Percentiles rank a stretch among this genome's conserved stretches.
phyloP scores from a whole-genome alignment of 2,797 vertebrate species.

The Sphenodon punctatus region DNA sequence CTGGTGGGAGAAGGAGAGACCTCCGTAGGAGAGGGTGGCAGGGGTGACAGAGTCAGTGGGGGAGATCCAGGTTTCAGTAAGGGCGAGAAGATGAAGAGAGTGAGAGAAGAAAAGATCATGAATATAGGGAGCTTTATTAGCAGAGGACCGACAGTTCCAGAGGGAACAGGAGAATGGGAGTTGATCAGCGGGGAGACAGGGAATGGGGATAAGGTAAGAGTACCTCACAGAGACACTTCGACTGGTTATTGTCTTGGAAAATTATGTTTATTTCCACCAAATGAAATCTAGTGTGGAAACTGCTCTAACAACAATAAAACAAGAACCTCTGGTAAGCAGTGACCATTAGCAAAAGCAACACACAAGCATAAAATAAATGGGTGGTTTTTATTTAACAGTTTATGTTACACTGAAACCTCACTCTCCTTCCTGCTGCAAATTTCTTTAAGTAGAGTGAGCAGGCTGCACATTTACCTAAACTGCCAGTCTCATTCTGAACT shows the following conservation, averaged over 20 bases:
- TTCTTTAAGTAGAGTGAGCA: constrained; percentile 41
- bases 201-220: too few species aligned
- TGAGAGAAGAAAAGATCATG: too few species aligned
- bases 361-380: constrained; percentile 53
- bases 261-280: constrained; percentile 36
- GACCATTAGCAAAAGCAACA: constrained; percentile 50
- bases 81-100: too few species aligned
- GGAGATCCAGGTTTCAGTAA: too few species aligned
- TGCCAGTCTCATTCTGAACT: constrained; percentile 26
- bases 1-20: too few species aligned
- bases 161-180: too few species aligned
- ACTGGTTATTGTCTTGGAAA: background rate
- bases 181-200: too few species aligned
- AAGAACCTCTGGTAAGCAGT: constrained; percentile 28
- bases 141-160: too few species aligned
- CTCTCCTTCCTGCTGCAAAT: constrained; percentile 59
- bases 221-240: too few species aligned
- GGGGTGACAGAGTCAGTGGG: too few species aligned
- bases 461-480: constrained; percentile 33
- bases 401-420: background rate
- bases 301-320: constrained; percentile 39
- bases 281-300: constrained; percentile 28
- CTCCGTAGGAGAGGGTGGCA: too few species aligned
- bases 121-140: too few species aligned
- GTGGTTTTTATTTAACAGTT: constrained; percentile 46